Base-by-base conservation (phyloP, 2,888 invertebrate genomes). In the Tineola bisselliella region DNA sequence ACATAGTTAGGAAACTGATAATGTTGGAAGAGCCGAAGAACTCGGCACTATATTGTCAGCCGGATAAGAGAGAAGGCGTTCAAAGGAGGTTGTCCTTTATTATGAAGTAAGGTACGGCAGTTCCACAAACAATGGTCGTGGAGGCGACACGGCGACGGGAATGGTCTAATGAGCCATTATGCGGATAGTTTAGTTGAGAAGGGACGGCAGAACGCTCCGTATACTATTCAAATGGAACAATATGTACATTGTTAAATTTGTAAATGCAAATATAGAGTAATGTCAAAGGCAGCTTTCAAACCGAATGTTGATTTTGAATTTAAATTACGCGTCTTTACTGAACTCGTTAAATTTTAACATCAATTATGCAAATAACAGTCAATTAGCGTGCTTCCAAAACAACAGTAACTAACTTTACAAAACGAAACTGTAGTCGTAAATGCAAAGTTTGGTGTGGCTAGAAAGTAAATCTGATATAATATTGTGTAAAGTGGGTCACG, bases 81-180 rank as follows among this genome's bases (percentile, higher is more conserved):
- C 76, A 79, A 76, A 78, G 75, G 74, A 71, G 74, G 72, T 74
- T 70, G 61, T 65, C 73, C 73, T 74, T 76, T 77, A 77, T 77
- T 79, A 82, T 78, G 79, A 81, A 77, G 72, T 71, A 75, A 75
- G 71, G 70, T 66, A 66, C 66, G 69, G 71, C 70, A 73, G 70
- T 71, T 76, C 71, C 72, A 74, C 78, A 80, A 81, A 81, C 82
- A 84, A 84, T 82, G 75, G 76, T 65, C 67, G 72, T 67, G 65
- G 65, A 70, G 71, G 69, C 71, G 74, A 70, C 71, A 71, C 71
- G 72, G 66, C 68, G 70, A 68, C 78, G 70, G 70, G 75, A 78
- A 77, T 76, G 80, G 78, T 70, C 77, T 84, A 83, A 84, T 82
- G 83, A 84, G 79, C 77, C 73, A 82, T 84, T 82, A 81, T 80